Evolutionary conservation across 2,888 invertebrate species (phyloP).

Genomic region (Monopis laevigella): DNA sequence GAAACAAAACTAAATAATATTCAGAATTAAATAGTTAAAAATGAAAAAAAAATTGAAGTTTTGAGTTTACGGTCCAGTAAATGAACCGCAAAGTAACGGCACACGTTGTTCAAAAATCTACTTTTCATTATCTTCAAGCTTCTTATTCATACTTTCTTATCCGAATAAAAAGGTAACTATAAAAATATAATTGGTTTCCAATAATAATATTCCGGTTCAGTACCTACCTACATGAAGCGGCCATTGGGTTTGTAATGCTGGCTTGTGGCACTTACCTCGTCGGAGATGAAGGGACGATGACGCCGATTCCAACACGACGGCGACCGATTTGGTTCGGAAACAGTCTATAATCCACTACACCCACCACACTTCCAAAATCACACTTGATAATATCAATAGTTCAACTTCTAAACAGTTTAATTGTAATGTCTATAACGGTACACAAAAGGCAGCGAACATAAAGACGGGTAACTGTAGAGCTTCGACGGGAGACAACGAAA

Average conservation of each 20-base stretch:
- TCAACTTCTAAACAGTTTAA: constrained; percentile 20
- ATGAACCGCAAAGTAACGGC: constrained; percentile 48
- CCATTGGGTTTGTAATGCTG: constrained; percentile 43
- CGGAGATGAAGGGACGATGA: constrained; percentile 45
- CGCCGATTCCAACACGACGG: constrained; percentile 43
- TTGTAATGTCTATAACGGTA: constrained; percentile 33
- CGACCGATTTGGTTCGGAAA: constrained; percentile 23
- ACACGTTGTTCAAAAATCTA: constrained; percentile 37
- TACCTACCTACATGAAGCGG: constrained; percentile 49
- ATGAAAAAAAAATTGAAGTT: no score
- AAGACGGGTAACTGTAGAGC: constrained; percentile 37
- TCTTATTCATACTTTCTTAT: no score
- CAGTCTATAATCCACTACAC: constrained; percentile 41
- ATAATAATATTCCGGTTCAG: constrained; percentile 8
- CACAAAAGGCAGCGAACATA: constrained; percentile 43
- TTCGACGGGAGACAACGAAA: constrained; percentile 25
- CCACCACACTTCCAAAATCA: constrained; percentile 45
- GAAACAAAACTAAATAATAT: background rate
- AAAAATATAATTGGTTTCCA: no score
- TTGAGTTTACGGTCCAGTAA: no score
- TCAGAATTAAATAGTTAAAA: background rate
- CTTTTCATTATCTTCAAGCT: no score
- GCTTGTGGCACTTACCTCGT: constrained; percentile 56
- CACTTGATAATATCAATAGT: constrained; percentile 20
- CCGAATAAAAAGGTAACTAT: no score